Evolutionary conservation across 2,888 invertebrate species (phyloP).

Genomic region (Nowickia ferox): DNA sequence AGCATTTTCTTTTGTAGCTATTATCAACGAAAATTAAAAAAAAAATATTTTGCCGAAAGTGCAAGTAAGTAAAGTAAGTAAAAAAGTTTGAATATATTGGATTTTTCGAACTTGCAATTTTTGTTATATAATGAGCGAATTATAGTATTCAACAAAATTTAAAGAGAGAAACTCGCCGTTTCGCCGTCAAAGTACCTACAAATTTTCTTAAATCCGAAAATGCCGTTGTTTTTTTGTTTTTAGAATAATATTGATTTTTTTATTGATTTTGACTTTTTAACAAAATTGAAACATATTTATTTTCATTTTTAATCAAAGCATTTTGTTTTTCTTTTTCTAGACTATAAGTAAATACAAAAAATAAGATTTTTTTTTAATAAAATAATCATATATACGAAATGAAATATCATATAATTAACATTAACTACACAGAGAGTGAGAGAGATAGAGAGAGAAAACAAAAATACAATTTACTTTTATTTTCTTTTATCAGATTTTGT

Average conservation of each 20-base stretch:
- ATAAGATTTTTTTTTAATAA: slow-evolving; percentile 60
- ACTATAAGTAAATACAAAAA: slow-evolving; percentile 70
- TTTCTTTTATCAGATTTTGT: slow-evolving; percentile 31
- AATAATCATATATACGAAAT: slow-evolving; percentile 67
- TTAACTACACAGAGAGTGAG: slow-evolving; percentile 66
- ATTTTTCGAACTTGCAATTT: too few species aligned
- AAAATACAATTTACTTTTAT: slow-evolving; percentile 50
- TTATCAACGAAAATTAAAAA: too few species aligned
- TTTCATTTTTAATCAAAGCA: slow-evolving; percentile 65
- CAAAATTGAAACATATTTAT: slow-evolving; percentile 66
- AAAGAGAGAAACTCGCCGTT: too few species aligned
- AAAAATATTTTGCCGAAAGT: too few species aligned
- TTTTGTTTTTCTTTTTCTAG: slow-evolving; percentile 61
- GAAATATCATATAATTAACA: slow-evolving; percentile 69
- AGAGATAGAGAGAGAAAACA: slow-evolving; percentile 36
- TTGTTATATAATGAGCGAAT: too few species aligned
- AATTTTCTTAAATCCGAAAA: too few species aligned
- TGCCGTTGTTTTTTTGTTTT: slow-evolving; percentile 21
- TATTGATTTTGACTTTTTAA: slow-evolving; percentile 68
- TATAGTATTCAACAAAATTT: too few species aligned
- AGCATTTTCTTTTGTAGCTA: too few species aligned
- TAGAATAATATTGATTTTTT: slow-evolving; percentile 65
- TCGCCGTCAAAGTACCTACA: too few species aligned
- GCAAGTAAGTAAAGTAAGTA: too few species aligned
- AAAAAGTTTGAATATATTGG: too few species aligned